Evolutionary conservation across 2,797 vertebrate species (phyloP).

Genomic region (Rachycentron canadum): DNA sequence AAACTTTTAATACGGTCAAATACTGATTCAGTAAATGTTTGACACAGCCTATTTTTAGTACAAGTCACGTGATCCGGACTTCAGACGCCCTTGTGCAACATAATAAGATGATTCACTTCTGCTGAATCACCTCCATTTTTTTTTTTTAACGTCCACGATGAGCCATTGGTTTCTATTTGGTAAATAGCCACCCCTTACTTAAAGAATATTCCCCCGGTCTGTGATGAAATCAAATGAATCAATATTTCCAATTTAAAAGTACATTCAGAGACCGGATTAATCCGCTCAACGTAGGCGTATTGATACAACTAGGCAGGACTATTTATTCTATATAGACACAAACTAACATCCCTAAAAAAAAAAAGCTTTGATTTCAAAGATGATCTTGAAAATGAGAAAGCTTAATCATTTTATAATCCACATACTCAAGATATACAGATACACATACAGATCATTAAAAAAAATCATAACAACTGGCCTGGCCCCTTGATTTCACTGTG

Average conservation of each 20-base stretch:
- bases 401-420: not conserved
- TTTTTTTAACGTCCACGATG: not conserved
- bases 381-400: not conserved
- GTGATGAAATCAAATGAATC: not conserved
- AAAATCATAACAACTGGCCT: too few relatives aligned
- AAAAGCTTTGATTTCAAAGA: too few relatives aligned
- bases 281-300: not conserved
- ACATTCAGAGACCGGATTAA: not conserved
- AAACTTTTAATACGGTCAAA: too few relatives aligned
- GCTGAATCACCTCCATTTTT: constrained; percentile 12
- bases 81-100: not conserved
- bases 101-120: constrained; percentile 52
- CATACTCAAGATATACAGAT: not conserved
- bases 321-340: not conserved
- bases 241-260: not conserved
- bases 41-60: constrained; percentile 35
- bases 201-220: not conserved
- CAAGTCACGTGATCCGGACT: constrained; percentile 46
- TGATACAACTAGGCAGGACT: not conserved
- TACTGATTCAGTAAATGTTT: not conserved
- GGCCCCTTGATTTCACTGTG: too few relatives aligned
- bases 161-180: constrained; percentile 46
- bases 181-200: not conserved
- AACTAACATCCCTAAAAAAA: not conserved
- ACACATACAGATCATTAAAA: too few relatives aligned